A percentile compares a stretch with the other conserved stretches of the same genome.
Evolutionary conservation across 37 sponge, comb jelly and placozoan species (phyloP).

Genomic region (Diacarnus erythraeanus): DNA sequence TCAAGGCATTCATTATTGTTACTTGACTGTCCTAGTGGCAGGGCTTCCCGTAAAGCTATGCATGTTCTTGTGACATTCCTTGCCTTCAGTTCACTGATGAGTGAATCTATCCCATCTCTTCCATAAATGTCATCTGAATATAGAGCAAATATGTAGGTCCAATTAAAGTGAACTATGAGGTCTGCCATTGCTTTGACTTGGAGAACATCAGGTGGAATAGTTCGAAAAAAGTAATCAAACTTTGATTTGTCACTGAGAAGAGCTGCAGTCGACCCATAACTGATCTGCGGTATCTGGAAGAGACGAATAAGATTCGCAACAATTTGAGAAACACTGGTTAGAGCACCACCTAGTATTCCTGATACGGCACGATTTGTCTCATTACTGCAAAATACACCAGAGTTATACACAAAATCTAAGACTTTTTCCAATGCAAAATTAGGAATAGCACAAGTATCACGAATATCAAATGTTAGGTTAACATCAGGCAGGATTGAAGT

Average conservation of each 20-base stretch:
- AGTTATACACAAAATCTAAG: slow-evolving; percentile 31
- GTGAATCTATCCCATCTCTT: slow-evolving; percentile 29
- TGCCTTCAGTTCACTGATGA: too few relatives aligned
- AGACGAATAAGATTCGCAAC: slow-evolving; percentile 65
- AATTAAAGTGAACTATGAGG: slow-evolving; percentile 46
- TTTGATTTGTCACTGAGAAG: slow-evolving; percentile 63
- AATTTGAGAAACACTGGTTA: slow-evolving; percentile 49
- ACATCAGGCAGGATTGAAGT: slow-evolving; percentile 36
- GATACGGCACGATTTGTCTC: not conserved
- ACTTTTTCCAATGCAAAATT: slow-evolving; percentile 50
- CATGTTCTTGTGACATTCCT: too few relatives aligned
- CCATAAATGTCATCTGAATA: slow-evolving; percentile 56
- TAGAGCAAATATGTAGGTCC: slow-evolving; percentile 55
- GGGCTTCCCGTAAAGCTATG: too few relatives aligned
- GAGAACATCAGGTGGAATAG: slow-evolving; percentile 72
- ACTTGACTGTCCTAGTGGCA: too few relatives aligned
- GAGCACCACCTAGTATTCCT: slow-evolving; percentile 79
- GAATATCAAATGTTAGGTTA: slow-evolving; percentile 57
- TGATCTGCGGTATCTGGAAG: slow-evolving; percentile 74
- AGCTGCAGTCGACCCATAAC: slow-evolving; percentile 63
- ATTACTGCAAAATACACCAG: not conserved
- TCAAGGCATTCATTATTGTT: too few relatives aligned
- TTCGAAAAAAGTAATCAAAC: slow-evolving; percentile 79
- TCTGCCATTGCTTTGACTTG: slow-evolving; percentile 74
- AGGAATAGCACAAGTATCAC: slow-evolving; percentile 63